Percentiles rank a stretch among this genome's conserved stretches.
Evolutionary conservation across 2,113 vertebrate species (phyloP).

Genomic region (Euleptes europaea): DNA sequence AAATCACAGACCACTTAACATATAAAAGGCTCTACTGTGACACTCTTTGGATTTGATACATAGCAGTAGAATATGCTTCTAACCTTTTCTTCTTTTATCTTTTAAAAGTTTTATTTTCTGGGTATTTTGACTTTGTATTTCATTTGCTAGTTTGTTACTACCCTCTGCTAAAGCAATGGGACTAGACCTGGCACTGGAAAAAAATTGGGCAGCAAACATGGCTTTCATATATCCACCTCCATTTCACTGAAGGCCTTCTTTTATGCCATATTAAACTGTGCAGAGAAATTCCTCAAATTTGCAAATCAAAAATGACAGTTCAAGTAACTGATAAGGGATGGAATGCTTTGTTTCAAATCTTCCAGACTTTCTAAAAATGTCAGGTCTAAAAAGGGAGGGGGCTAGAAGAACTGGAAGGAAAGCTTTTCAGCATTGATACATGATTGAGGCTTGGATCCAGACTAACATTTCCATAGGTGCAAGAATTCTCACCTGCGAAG

Average conservation of each 20-base stretch:
- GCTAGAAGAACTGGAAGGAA: not conserved
- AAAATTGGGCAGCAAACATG: not conserved
- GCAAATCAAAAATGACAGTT: not conserved
- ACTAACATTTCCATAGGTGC: too few species aligned
- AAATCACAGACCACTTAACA: not conserved
- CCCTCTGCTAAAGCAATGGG: too few species aligned
- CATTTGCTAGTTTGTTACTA: too few species aligned
- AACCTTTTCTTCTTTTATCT: too few species aligned
- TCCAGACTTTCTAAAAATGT: not conserved
- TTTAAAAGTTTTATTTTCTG: too few species aligned
- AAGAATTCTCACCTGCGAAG: too few species aligned
- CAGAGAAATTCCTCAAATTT: not conserved
- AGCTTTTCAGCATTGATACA: not conserved
- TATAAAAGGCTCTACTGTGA: not conserved
- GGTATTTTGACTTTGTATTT: too few species aligned
- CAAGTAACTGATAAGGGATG: not conserved
- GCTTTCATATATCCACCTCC: not conserved
- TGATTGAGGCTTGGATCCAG: not conserved
- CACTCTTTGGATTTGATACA: not conserved
- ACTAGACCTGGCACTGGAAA: too few species aligned
- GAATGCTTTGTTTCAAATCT: constrained; percentile 5
- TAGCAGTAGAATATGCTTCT: not conserved
- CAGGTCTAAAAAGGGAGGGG: not conserved
- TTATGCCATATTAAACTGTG: not conserved
- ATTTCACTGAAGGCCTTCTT: not conserved